Base-by-base conservation (phyloP, 2,888 invertebrate genomes). In the Beris chalybata region DNA sequence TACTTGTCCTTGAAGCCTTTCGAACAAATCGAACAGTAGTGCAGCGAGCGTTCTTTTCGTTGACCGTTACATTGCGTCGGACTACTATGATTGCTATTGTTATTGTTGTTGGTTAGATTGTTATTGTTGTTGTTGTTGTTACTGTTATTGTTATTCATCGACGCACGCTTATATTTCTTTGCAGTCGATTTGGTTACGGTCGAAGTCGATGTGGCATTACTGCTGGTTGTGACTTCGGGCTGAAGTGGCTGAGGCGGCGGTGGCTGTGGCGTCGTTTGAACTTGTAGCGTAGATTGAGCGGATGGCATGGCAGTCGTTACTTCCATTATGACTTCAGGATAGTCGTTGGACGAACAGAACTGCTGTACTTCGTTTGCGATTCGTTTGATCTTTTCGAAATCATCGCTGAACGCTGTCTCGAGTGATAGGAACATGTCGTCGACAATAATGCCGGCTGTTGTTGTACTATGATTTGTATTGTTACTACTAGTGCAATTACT, bases 1-100 rank as follows among this genome's bases (percentile, higher is more conserved):
- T 98, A 98, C 80, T 95, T 95, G 81, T 95, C 95, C 81, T 95
- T 95, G 82, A 95, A 95, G 4, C 94, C 94, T 78, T 93, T 94
- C 74, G 92, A 92, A 81, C 93, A 97, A 80, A 97, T 92, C 79
- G 92, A 89, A 84, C 98, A 89, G 81, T 95, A 91, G 81, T 99
- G 91, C 71, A 97, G 82, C 68, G 95, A 90, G 73, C 95, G 85
- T 77, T 94, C 94, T 76, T 93, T 93, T 11, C 92, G 84, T 13
- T 89, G 89, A n/a, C 89, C 86, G 72, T 89, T 88, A 65, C 88
- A 88, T 43, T 75, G 75, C 4, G 76, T 76, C n/a, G 76, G 75
- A 70, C 76, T 76, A 59, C 73, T 75, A 64, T 72, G 76, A 71
- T 74, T 77, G 65, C 73, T 74, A 31, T 74, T 73, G 73, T 80